Evolutionary conservation across 2,888 invertebrate genomes (phyloP).

Genomic region (Eupithecia inturbata): DNA sequence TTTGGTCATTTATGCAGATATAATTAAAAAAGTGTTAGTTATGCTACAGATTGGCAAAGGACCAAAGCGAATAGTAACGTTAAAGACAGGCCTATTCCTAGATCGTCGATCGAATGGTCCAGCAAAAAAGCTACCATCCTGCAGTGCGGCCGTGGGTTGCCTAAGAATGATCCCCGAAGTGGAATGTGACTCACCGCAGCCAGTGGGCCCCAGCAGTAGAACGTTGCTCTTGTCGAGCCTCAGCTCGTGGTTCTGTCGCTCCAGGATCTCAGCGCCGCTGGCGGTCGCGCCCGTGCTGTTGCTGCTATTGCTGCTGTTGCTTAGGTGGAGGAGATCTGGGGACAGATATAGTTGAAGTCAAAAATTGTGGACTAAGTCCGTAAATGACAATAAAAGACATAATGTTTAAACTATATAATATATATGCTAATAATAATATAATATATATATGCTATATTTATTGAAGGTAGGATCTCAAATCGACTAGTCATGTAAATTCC

Average conservation of each 20-base stretch:
- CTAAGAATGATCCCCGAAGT: not conserved
- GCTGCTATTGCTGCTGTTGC: slow-evolving; percentile 80
- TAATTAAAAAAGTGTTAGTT: not conserved
- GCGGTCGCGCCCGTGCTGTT: slow-evolving; percentile 62
- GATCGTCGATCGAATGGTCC: no score
- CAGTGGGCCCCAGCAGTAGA: slow-evolving; percentile 97
- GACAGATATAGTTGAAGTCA: not conserved
- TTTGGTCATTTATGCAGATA: not conserved
- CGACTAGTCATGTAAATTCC: no score
- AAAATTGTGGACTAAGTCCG: no score
- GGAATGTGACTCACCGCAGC: slow-evolving; percentile 89
- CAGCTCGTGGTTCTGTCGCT: slow-evolving; percentile 91
- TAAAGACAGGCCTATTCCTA: no score
- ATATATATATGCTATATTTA: no score
- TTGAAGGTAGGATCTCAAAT: no score
- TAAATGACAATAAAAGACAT: no score
- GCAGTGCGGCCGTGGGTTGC: not conserved
- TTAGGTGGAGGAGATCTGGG: slow-evolving; percentile 93
- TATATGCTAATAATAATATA: no score
- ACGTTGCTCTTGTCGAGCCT: slow-evolving; percentile 98
- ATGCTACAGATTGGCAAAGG: no score
- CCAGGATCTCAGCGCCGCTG: slow-evolving; percentile 91
- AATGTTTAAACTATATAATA: no score
- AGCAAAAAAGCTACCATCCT: no score
- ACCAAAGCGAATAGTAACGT: no score